phyloP scores from a whole-genome alignment of 2,888 invertebrate genomes.

The Parascotia fuliginaria region DNA sequence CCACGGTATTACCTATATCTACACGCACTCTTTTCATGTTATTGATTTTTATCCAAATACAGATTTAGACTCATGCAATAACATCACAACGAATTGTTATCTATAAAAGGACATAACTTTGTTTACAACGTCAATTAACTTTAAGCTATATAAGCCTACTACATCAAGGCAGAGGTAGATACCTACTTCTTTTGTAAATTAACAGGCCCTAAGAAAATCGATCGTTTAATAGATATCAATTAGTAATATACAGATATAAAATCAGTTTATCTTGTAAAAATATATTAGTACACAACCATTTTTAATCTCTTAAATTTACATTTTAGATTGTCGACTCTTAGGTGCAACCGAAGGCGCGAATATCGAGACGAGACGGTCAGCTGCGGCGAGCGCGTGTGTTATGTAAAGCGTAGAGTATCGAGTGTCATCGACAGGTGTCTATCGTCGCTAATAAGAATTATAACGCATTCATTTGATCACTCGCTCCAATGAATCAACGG shows the following conservation, averaged over 20 bases:
- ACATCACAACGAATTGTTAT: slow-evolving; percentile 24
- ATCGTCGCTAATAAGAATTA: slow-evolving; percentile 60
- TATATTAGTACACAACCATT: no score
- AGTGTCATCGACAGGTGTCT: slow-evolving; percentile 70
- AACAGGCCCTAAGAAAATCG: slow-evolving; percentile 28
- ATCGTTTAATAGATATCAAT: slow-evolving; percentile 15
- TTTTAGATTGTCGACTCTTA: no score
- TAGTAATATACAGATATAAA: background rate
- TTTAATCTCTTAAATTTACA: no score
- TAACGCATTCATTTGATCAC: slow-evolving; percentile 47
- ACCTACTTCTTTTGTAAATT: no score
- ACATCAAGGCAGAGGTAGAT: no score
- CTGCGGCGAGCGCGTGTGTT: slow-evolving; percentile 56
- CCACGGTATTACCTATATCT: slow-evolving; percentile 34
- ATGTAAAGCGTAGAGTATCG: slow-evolving; percentile 69
- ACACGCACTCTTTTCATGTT: slow-evolving; percentile 27
- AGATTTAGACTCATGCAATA: slow-evolving; percentile 35
- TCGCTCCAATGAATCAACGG: slow-evolving; percentile 33
- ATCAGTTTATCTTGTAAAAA: background rate
- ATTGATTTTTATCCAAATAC: slow-evolving; percentile 36
- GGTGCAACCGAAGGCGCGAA: slow-evolving; percentile 49
- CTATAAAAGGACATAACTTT: slow-evolving; percentile 23
- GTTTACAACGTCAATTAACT: slow-evolving; percentile 36
- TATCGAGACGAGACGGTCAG: slow-evolving; percentile 45
- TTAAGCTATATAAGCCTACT: slow-evolving; percentile 30